These are phyloP conservation scores for Ciconia maguari DNA, from an alignment of 2,113 vertebrate genomes.

Conservation along the genomic window DNA sequence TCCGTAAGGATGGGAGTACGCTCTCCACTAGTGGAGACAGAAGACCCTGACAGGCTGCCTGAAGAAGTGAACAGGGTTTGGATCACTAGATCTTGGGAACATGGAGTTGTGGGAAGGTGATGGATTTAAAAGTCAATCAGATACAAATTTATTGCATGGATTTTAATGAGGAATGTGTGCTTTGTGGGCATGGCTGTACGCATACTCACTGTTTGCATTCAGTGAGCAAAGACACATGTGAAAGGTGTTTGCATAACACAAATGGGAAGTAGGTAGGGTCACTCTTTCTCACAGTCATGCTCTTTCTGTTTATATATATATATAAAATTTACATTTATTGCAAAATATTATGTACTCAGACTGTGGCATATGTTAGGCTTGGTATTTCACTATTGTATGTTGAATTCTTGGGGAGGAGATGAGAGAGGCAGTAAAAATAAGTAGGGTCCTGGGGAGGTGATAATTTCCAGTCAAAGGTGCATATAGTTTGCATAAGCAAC, in stretches of 20 bases:
- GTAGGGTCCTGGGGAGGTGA: not conserved
- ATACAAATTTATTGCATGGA: constrained; percentile 45
- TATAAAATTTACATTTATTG: constrained; percentile 29
- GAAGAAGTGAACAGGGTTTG: not conserved
- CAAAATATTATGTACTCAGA: constrained; percentile 34
- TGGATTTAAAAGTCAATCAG: constrained; percentile 57
- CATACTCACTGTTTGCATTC: constrained; percentile 49
- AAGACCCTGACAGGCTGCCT: not conserved
- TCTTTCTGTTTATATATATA: constrained; percentile 22
- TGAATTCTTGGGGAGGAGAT: not conserved
- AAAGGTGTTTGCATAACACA: constrained; percentile 59
- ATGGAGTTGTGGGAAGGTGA: constrained; percentile 36
- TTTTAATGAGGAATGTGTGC: constrained; percentile 40
- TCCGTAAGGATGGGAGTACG: not conserved
- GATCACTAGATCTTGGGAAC: not conserved
- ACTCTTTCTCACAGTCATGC: constrained; percentile 4
- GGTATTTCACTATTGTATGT: not conserved
- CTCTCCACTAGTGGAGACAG: not conserved
- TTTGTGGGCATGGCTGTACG: constrained; percentile 33
- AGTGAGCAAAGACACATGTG: constrained; percentile 47
- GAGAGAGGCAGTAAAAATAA: not conserved
- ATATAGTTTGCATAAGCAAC: constrained; percentile 10
- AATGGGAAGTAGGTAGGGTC: constrained; percentile 48
- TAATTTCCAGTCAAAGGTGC: not conserved
- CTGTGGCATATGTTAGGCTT: not conserved